Conservation (phyloP, 2,113 vertebrate genomes). For the Ginglymostoma cirratum region DNA sequence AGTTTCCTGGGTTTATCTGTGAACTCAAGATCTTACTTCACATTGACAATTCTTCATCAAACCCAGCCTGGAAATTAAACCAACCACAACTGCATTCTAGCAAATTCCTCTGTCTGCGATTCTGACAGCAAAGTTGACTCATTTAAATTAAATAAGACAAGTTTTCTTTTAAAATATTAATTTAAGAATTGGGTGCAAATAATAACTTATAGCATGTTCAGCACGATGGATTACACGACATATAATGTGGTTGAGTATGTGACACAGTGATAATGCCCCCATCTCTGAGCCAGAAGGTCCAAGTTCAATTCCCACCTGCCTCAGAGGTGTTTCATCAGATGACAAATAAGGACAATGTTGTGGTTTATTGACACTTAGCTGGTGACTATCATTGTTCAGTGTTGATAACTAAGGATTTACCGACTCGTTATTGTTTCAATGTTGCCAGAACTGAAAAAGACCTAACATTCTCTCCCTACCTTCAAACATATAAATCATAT, state of each 20-base stretch:
- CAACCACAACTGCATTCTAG: background rate
- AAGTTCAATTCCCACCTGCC: too few species aligned
- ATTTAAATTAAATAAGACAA: background rate
- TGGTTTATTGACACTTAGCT: background rate
- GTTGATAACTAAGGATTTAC: background rate
- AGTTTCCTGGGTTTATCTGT: background rate
- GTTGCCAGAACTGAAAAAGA: background rate
- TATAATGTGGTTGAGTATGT: background rate
- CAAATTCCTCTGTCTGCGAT: background rate
- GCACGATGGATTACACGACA: background rate
- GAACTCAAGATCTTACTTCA: background rate
- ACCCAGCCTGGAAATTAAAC: constrained; percentile 9
- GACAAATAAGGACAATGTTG: background rate
- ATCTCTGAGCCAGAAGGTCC: too few species aligned
- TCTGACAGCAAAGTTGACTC: background rate
- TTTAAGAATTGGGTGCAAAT: background rate
- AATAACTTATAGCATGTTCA: background rate
- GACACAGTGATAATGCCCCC: too few species aligned
- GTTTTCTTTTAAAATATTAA: background rate
- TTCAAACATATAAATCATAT: background rate
- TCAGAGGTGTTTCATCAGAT: too few species aligned
- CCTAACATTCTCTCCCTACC: background rate
- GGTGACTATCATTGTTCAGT: background rate
- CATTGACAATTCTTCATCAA: background rate
- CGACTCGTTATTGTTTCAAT: background rate